phyloP scores from a whole-genome alignment of 2,888 invertebrate species.

The Nysson spinosus region DNA sequence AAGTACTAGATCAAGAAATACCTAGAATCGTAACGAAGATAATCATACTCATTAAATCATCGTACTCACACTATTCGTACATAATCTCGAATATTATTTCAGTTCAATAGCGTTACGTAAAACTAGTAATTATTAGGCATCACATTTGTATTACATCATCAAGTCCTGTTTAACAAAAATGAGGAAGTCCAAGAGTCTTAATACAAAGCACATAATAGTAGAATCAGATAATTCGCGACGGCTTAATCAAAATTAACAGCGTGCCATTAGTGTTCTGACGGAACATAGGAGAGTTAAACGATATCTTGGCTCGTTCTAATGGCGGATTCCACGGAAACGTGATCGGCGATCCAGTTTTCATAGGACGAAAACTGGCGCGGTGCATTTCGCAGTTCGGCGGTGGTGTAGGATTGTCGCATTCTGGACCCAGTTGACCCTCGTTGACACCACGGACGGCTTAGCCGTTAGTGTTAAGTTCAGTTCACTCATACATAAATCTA shows the following conservation, averaged over 20 bases:
- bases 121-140: no score
- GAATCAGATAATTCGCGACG: neutral
- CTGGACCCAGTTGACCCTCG: slow-evolving; percentile 77
- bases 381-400: slow-evolving; percentile 67
- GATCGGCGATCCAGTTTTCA: slow-evolving; percentile 60
- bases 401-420: slow-evolving; percentile 76
- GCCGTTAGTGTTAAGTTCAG: slow-evolving; percentile 75
- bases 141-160: no score
- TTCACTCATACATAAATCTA: slow-evolving; percentile 76
- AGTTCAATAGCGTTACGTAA: no score
- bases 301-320: slow-evolving; percentile 23
- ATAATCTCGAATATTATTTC: no score
- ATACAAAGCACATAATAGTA: no score
- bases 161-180: no score
- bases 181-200: no score
- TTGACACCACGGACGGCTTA: slow-evolving; percentile 76
- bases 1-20: no score
- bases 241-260: neutral
- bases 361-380: slow-evolving; percentile 53
- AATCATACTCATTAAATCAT: no score
- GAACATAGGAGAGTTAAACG: slow-evolving; percentile 20
- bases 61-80: no score
- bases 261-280: neutral
- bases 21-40: no score
- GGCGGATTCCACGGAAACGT: slow-evolving; percentile 51